phyloP scores from a whole-genome alignment of 1,140 invertebrate genomes.

The Liolophura sinensis region DNA sequence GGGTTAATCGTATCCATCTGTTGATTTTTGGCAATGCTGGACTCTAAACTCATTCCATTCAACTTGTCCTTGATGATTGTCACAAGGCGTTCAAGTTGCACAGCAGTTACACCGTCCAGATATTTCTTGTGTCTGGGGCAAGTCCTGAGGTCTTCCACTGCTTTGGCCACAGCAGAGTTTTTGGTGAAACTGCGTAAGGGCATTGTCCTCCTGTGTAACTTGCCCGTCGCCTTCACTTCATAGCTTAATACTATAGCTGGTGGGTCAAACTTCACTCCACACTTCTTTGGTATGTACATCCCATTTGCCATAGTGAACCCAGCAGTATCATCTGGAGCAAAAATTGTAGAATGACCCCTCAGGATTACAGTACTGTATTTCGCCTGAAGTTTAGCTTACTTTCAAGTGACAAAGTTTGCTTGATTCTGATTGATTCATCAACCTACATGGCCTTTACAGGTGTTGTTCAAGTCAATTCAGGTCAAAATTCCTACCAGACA shows the following conservation, averaged over 20 bases:
- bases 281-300: constrained; percentile 34
- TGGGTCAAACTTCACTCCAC: constrained; percentile 55
- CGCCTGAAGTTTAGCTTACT: background rate
- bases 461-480: background rate
- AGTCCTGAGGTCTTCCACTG: constrained; percentile 40
- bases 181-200: constrained; percentile 54
- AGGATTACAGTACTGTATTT: background rate
- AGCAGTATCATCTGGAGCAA: background rate
- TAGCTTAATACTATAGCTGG: constrained; percentile 55
- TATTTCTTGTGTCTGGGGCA: constrained; percentile 43
- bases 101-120: constrained; percentile 38
- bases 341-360: background rate
- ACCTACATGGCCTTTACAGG: background rate
- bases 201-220: constrained; percentile 52
- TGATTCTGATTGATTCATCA: background rate
- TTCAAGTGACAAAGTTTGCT: background rate
- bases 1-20: constrained; percentile 51
- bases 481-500: background rate
- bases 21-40: constrained; percentile 50
- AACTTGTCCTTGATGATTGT: constrained; percentile 50
- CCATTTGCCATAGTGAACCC: constrained; percentile 16
- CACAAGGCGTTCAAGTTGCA: constrained; percentile 46
- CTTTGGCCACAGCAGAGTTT: constrained; percentile 35
- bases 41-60: constrained; percentile 51
- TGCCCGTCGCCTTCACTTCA: constrained; percentile 31